phyloP scores from a whole-genome alignment of 2,888 invertebrate species.

The Cataglyphis altisquamis region DNA sequence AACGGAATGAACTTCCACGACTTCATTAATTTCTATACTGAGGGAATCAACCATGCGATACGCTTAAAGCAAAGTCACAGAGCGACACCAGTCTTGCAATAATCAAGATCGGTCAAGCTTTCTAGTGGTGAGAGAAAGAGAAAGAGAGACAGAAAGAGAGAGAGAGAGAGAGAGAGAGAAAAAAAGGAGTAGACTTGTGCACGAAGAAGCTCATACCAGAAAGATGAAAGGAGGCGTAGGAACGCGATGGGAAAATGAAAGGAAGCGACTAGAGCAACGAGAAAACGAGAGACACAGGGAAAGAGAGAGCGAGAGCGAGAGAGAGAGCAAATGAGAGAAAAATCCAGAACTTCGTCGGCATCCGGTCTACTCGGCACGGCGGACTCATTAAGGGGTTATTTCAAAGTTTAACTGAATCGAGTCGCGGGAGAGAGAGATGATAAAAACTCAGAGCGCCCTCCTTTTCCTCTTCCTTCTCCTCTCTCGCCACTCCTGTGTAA shows the following conservation, averaged over 20 bases:
- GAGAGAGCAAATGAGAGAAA: slow-evolving; percentile 65
- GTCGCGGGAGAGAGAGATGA: slow-evolving; percentile 77
- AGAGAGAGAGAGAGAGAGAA: background rate
- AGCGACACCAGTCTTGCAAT: slow-evolving; percentile 70
- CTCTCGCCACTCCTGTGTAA: background rate
- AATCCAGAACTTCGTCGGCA: slow-evolving; percentile 76
- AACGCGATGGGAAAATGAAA: slow-evolving; percentile 49
- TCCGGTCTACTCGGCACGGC: slow-evolving; percentile 78
- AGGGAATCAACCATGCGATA: slow-evolving; percentile 33
- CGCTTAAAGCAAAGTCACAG: slow-evolving; percentile 76
- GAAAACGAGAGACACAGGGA: slow-evolving; percentile 20
- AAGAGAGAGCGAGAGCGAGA: slow-evolving; percentile 30
- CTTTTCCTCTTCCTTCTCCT: slow-evolving; percentile 1
- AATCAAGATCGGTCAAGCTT: slow-evolving; percentile 72
- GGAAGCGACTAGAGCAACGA: slow-evolving; percentile 50
- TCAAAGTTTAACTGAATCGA: slow-evolving; percentile 83
- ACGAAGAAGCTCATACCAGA: slow-evolving; percentile 34
- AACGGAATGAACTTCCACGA: slow-evolving; percentile 5
- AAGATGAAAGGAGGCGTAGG: slow-evolving; percentile 52
- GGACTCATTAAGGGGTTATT: slow-evolving; percentile 84
- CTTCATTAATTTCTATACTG: slow-evolving; percentile 17
- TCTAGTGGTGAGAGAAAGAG: slow-evolving; percentile 25
- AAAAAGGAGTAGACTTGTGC: slow-evolving; percentile 4
- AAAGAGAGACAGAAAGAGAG: slow-evolving; percentile 4
- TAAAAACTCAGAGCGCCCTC: slow-evolving; percentile 73